These are phyloP conservation scores for Ormyrus rosae DNA, from an alignment of 2,888 invertebrate genomes.

Conservation along the genomic window DNA sequence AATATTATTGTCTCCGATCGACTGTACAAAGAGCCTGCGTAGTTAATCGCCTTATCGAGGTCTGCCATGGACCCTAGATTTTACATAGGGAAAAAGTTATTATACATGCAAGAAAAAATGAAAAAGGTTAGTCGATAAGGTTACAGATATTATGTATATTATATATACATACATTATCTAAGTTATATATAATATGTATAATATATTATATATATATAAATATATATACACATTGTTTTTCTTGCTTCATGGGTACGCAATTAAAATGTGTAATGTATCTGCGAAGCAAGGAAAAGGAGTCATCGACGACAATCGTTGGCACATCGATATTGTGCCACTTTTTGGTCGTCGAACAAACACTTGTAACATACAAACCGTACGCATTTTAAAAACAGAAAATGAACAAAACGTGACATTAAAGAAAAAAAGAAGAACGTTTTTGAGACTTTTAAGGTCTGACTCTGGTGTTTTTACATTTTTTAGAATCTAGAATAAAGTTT, in stretches of 20 bases:
- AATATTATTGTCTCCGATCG: conserved; percentile 57
- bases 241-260: conserved; percentile 30
- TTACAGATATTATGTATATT: conserved; percentile 68
- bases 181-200: conserved; percentile 63
- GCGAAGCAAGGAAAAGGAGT: conserved; percentile 38
- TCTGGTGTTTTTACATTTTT: conserved; percentile 26
- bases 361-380: conserved; percentile 48
- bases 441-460: conserved; percentile 32
- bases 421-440: conserved; percentile 46
- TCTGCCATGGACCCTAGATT: conserved; percentile 69
- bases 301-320: conserved; percentile 34
- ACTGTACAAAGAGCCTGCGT: conserved; percentile 73
- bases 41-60: conserved; percentile 73
- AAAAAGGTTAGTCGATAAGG: conserved; percentile 66
- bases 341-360: conserved; percentile 29
- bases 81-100: conserved; percentile 62
- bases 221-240: conserved; percentile 29
- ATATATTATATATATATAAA: conserved; percentile 61
- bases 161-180: conserved; percentile 62
- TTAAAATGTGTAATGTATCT: not conserved
- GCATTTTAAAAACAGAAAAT: conserved; percentile 50
- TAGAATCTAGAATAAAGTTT: not conserved
- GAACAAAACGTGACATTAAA: conserved; percentile 29
- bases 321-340: conserved; percentile 45
- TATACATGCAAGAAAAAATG: conserved; percentile 64